Evolutionary conservation across 2,113 vertebrate species (phyloP).

Genomic region (Neolamprologus falcicula): DNA sequence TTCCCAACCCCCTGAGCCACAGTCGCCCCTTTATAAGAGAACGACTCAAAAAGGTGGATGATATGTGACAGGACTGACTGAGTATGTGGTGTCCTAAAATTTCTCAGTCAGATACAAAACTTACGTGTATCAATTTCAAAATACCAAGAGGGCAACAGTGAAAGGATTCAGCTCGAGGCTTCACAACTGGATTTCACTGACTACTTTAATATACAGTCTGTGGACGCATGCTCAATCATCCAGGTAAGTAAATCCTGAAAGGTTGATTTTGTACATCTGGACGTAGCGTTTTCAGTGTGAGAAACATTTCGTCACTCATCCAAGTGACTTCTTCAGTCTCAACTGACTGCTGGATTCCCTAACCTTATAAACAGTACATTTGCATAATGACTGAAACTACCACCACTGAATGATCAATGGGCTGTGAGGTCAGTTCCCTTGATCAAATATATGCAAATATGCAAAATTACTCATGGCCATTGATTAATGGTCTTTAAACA

Average conservation of each 20-base stretch:
- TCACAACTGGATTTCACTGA: neutral
- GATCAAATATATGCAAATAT: neutral
- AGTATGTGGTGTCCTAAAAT: neutral
- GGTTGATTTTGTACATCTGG: neutral
- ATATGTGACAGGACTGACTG: neutral
- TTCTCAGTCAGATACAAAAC: neutral
- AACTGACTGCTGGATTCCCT: neutral
- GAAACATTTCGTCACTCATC: neutral
- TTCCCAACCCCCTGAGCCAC: no score
- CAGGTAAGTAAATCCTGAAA: neutral
- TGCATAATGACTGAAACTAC: neutral
- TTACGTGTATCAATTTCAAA: neutral
- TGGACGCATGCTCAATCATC: neutral
- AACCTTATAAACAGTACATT: neutral
- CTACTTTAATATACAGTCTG: neutral
- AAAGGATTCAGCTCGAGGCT: neutral
- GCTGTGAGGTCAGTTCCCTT: neutral
- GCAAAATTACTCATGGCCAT: neutral
- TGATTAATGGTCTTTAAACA: neutral
- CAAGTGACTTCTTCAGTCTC: neutral
- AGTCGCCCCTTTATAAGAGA: neutral
- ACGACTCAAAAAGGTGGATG: neutral
- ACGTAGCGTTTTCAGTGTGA: neutral
- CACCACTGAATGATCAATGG: neutral
- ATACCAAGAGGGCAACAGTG: neutral